These are phyloP conservation scores for Adelosebastes latens DNA, from an alignment of 2,797 vertebrate genomes.

Conservation along the genomic window DNA sequence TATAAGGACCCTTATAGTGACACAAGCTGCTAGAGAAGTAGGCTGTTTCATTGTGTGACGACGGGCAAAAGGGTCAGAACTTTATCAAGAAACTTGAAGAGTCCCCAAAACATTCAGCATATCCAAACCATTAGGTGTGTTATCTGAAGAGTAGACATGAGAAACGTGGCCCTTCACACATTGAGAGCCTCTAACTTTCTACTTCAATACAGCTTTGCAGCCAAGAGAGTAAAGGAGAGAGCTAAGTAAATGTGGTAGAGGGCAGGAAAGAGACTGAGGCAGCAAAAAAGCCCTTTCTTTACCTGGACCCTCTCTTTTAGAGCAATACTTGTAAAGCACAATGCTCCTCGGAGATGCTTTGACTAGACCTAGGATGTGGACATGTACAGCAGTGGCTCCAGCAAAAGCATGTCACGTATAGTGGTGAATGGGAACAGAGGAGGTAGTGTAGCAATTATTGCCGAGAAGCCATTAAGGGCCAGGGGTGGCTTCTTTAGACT, in stretches of 20 bases:
- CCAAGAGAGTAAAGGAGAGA: conserved; percentile 43
- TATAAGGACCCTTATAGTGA: conserved; percentile 45
- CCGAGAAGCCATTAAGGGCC: conserved; percentile 83
- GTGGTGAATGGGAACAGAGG: conserved; percentile 69
- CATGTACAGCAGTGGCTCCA: conserved; percentile 57
- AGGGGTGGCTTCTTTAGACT: conserved; percentile 73
- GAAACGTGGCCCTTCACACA: conserved; percentile 51
- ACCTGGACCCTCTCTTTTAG: conserved; percentile 56
- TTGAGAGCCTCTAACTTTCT: conserved; percentile 57
- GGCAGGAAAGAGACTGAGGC: conserved; percentile 56
- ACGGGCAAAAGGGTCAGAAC: conserved; percentile 43
- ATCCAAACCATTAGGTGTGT: conserved; percentile 51
- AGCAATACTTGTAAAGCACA: conserved; percentile 59
- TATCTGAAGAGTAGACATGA: conserved; percentile 18
- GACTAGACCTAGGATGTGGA: conserved; percentile 54
- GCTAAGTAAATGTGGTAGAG: conserved; percentile 46
- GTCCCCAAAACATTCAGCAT: conserved; percentile 54
- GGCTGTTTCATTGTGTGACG: conserved; percentile 19
- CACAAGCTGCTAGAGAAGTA: conserved; percentile 21
- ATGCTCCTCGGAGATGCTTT: conserved; percentile 57
- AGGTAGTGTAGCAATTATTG: conserved; percentile 81
- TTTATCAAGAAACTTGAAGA: conserved; percentile 44
- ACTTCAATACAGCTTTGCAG: conserved; percentile 50
- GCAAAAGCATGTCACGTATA: conserved; percentile 66
- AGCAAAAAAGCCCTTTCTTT: conserved; percentile 65